Base-by-base conservation (phyloP, 2,113 vertebrate genomes). In the Okapia johnstoni region DNA sequence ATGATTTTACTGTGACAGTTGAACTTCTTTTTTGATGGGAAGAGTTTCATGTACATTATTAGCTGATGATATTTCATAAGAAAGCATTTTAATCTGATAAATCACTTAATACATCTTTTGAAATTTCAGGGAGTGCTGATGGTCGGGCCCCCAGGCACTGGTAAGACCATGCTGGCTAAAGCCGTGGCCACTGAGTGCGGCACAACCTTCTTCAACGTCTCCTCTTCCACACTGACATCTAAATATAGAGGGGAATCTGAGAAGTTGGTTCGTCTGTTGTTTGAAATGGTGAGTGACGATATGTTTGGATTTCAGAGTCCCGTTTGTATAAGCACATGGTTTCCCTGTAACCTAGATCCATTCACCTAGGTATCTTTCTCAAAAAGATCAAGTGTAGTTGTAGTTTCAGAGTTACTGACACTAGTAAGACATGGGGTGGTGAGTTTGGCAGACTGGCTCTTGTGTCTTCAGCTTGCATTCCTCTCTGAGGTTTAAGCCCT, bases 131-230 rank as follows among this genome's bases (percentile, higher is more conserved):
- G 99, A 1, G 99, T 99, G 77, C 97, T 99, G 85, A 99, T 99
- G 99, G 99, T 99, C 58, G 99, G 99, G 63, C 99, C 99, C n/a
- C 99, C 99, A 21, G 99, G 99, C 36, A 99, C 99, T 83, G 99
- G 99, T 60, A 99, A 99, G 98, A 99, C 99, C 11, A 99, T 99
- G 99, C 94, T 99, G 9, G 99, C 99, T 1, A 99, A 99, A 98
- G 99, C 99, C 60, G 99, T 99, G 79, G 99, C 99, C 94, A 99
- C 99, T 0, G 99, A 99, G 90, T 99, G 99, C 85, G 99, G 99
- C 70, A 99, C 99, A 26, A 99, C 99, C 0, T 99, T 99, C 97
- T 99, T 99, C 98, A 99, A 99, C 0, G 99, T 99, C 43, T 99
- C 99, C 54, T 99, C 99, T 17, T 99, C 99, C 25, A 99, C 99